Evolutionary conservation across 2,888 invertebrate species (phyloP), one percentile per base, ranked within the genome.

Genomic region (Epistrophella euchroma): DNA sequence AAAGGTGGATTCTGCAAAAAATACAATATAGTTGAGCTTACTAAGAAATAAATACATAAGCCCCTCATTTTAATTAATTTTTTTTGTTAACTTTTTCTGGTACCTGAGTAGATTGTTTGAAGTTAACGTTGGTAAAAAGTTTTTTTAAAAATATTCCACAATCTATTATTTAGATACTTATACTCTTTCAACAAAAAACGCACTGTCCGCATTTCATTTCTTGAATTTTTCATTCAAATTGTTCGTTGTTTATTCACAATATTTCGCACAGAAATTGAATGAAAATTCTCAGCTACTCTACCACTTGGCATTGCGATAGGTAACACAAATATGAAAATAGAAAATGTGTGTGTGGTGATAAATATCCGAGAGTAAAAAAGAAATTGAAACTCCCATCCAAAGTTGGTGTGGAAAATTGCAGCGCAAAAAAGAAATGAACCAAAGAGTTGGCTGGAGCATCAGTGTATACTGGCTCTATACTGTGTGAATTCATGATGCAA

Each of bases 401-500:
- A 88, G 78, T 86, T 89, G 56, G 88, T 86, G 88, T 89, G 88
- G 87, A 88, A 89, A 88, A 89, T 85, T 88, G 88, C 88, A 85
- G 75, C 78, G 66, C 47, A 88, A 81, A 58, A 86, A 88, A 82
- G 85, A 89, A 87, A 88, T 88, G 88, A 88, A 89, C 81, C 83
- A 89, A 89, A 88, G 78, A 40, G 22, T 13, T 37, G n/a, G 40
- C n/a, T 60, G 15, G 60, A 4, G 28, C 28, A 28, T 28, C 4
- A 4, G 28, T 28, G 15, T 52, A 47, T 17, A 10, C 35, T 37
- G 37, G n/a, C 17, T 7, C 3, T n/a, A n/a, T 58, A 85, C 82
- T 88, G 89, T 85, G 88, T 87, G 88, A 88, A 88, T 88, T 88
- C 88, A 89, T 88, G 88, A 88, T 88, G 88, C 84, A 88, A 88